Evolutionary conservation across 2,888 invertebrate species (phyloP), one percentile per base, ranked within the genome.

Genomic region (Andrena haemorrhoa): DNA sequence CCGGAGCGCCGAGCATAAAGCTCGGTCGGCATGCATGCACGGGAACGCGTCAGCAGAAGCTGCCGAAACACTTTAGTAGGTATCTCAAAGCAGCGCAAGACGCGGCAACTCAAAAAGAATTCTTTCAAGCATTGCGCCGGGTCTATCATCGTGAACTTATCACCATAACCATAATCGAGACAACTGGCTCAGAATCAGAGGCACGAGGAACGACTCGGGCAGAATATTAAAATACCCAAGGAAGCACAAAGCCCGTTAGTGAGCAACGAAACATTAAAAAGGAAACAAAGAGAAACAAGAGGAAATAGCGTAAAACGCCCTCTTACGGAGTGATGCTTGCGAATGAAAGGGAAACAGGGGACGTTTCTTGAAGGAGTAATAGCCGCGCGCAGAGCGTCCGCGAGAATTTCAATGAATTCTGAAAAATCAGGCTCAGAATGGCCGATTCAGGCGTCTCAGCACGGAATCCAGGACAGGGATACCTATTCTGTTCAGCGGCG

Each of bases 81-180:
- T 85, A 83, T 85, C 77, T 82, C 75, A 63, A 81, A 71, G 65
- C 66, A 69, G 76, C 68, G 58, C 65, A 65, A 72, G 66, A 75
- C n/a, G 65, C 58, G 41, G 35, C 41, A 31, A 26, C 51, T 4
- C 35, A 64, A 70, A 68, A 79, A 71, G 41, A 70, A 60, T 60
- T 26, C 35, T 51, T 41, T 60, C 20, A 51, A 41, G 26, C 16
- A 29, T 31, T 33, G 60, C 61, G 29, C 69, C 58, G 53, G 78
- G 26, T 26, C 47, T 12, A 23, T 35, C 63, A 16, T 12, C 51
- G 23, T 16, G 10, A 31, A 53, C 66, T 63, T 26, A 31, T 33
- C 20, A 20, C 31, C 16, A 12, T 41, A 41, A 41, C 41, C 12
- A 41, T 41, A 41, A 41, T 41, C 16, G 41, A 41, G 41, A 41